Percentiles rank a stretch among this genome's conserved stretches.
phyloP scores from a whole-genome alignment of 2,113 vertebrate genomes.

The Castor canadensis region DNA sequence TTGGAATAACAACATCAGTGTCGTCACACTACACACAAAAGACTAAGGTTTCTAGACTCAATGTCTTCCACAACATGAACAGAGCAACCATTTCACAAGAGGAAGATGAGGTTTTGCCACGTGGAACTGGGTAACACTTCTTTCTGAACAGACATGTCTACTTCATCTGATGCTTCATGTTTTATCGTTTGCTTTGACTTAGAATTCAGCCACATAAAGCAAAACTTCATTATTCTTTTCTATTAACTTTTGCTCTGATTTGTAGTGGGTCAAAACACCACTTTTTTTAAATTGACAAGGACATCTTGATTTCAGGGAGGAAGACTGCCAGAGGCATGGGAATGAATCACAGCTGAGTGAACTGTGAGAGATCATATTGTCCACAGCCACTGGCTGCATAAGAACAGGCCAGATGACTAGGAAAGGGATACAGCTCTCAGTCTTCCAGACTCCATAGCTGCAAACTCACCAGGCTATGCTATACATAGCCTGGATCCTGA shows the following conservation, averaged over 20 bases:
- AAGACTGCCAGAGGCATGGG: no score
- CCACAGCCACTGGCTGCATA: no score
- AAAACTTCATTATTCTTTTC: not conserved
- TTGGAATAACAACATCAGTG: not conserved
- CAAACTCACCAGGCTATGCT: not conserved
- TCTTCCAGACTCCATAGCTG: not conserved
- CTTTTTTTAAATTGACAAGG: not conserved
- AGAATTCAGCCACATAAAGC: not conserved
- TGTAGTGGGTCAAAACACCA: not conserved
- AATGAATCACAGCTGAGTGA: no score
- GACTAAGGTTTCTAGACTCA: constrained; percentile 11
- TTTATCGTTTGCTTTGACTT: not conserved
- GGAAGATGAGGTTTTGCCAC: not conserved
- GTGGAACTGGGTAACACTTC: not conserved
- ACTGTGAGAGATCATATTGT: no score
- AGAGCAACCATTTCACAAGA: not conserved
- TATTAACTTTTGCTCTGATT: not conserved
- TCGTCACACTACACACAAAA: not conserved
- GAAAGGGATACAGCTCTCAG: not conserved
- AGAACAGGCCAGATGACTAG: not conserved
- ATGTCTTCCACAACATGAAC: not conserved
- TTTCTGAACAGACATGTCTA: not conserved
- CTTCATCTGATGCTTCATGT: not conserved
- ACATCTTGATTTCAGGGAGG: no score
- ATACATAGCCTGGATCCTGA: not conserved